These are phyloP conservation scores for Mythimna ferrago DNA, from an alignment of 2,888 invertebrate genomes.

Conservation along the genomic window DNA sequence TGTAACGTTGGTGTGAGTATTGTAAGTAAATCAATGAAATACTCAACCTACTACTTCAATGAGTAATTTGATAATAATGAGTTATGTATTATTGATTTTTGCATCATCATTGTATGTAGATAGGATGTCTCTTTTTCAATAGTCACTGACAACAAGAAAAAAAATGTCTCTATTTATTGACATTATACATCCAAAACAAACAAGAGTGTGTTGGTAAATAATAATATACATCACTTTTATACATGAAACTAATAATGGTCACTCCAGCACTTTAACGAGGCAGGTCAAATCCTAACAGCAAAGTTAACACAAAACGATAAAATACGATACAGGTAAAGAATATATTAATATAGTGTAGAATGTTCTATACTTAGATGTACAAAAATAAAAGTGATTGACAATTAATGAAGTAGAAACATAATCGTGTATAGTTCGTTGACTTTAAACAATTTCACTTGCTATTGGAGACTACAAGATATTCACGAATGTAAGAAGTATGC, in stretches of 20 bases:
- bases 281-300: no score
- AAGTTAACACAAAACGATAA: no score
- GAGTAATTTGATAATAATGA: background rate
- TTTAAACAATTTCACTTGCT: slow-evolving; percentile 35
- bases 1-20: slow-evolving; percentile 2
- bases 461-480: slow-evolving; percentile 39
- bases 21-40: background rate
- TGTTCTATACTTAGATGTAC: background rate
- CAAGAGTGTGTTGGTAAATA: no score
- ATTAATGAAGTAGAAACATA: slow-evolving; percentile 3
- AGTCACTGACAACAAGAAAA: background rate
- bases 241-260: background rate
- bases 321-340: no score
- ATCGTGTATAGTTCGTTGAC: slow-evolving; percentile 23
- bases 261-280: no score
- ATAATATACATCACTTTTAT: no score
- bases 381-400: slow-evolving; percentile 13
- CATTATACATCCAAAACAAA: no score
- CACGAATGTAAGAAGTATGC: slow-evolving; percentile 17
- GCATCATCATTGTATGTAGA: background rate
- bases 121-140: background rate
- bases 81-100: background rate
- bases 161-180: background rate
- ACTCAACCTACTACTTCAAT: background rate
- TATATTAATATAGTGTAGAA: no score